These are phyloP conservation scores for Stegana nigrithorax DNA, from an alignment of 2,888 invertebrate genomes.

Conservation along the genomic window DNA sequence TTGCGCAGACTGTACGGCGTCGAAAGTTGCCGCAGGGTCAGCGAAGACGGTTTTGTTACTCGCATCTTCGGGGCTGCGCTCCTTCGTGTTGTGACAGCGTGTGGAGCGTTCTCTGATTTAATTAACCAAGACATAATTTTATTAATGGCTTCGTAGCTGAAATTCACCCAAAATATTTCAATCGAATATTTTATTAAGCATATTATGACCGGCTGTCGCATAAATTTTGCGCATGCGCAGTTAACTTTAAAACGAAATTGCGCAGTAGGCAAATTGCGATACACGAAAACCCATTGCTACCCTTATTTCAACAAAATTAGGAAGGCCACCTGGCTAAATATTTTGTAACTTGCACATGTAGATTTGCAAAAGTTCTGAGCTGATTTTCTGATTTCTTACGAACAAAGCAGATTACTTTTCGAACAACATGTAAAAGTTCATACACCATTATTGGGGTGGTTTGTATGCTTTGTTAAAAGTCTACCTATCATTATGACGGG, in stretches of 20 bases:
- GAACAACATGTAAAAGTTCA: background rate
- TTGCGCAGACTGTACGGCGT: conserved; percentile 6
- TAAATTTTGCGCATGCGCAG: conserved; percentile 1
- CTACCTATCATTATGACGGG: no score
- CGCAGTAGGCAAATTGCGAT: conserved; percentile 11
- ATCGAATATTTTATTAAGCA: background rate
- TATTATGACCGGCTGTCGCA: background rate
- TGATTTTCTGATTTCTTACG: background rate
- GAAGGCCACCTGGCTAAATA: conserved; percentile 2
- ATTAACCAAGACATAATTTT: conserved; percentile 11
- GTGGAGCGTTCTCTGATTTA: background rate
- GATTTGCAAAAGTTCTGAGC: no score
- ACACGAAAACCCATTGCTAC: background rate
- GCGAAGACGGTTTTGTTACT: background rate
- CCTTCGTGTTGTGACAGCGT: conserved; percentile 10
- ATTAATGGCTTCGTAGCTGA: conserved; percentile 4
- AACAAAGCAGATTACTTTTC: conserved; percentile 1
- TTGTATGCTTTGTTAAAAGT: no score
- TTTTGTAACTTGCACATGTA: conserved; percentile 10
- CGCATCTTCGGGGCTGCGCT: background rate
- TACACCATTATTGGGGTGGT: no score
- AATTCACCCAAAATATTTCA: background rate
- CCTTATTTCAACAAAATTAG: background rate
- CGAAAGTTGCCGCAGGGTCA: background rate
- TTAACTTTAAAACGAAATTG: background rate